Evolutionary conservation across 2,797 vertebrate species (phyloP), one percentile per base, ranked within the genome.

Genomic region (Australoheros facetus): DNA sequence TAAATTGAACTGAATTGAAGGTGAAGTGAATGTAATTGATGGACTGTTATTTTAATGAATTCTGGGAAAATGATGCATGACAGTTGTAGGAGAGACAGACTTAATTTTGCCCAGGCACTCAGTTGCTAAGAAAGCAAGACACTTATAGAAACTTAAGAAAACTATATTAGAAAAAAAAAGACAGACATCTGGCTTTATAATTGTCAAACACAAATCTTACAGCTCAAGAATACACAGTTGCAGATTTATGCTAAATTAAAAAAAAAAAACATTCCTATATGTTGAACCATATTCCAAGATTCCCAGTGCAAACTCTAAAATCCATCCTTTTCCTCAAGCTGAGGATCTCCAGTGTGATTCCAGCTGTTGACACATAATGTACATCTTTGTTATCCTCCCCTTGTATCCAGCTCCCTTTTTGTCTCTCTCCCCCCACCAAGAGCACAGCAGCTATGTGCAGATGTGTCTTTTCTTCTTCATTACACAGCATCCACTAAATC

Each of bases 381-480:
- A 55, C 80, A 21, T 85, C 62, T 79, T 28, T 7, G 77, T 81
- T 3, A 66, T 34, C 28, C 73, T 71, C 19, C 51, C 71, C 54
- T 42, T 30, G 37, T 34, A 21, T 14, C 45, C 30, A 5, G 8
- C 32, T 73, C 16, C 42, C 23, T 51, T 30, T 19, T 48, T 30
- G 42, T 39, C 5, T 32, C 39, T 58, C 48, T 66, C 23, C 55
- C 55, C 60, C 28, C 30, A 73, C 75, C 37, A 89, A 82, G 81
- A 86, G 84, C 72, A 79, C 79, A 39, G 86, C 81, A 74, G 82
- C 77, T 12, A 1, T 12, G 39, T 92, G 75, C 93, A 95, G 89
- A 93, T 94, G 92, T 93, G 88, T 51, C 79, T 87, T 87, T 93
- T 94, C 91, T 90, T 91, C 92, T 91, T 93, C 92, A 90, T 93